phyloP scores from a whole-genome alignment of 2,113 vertebrate species.

The Channa maculata region DNA sequence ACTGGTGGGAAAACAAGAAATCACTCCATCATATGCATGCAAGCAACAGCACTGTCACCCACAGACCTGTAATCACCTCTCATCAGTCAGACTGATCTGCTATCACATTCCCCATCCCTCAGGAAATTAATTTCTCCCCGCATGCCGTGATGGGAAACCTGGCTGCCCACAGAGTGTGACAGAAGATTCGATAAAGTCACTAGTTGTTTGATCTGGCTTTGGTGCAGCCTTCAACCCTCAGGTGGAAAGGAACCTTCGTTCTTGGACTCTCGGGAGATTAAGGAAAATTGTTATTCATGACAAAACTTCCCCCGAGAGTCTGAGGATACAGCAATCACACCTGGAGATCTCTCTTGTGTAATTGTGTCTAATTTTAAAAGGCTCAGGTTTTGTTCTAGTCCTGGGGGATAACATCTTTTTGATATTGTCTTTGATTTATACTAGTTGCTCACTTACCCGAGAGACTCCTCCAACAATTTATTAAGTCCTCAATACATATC shows the following conservation, averaged over 20 bases:
- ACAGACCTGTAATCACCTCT: background rate
- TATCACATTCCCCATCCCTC: slow-evolving; percentile 1
- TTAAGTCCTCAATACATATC: slow-evolving; percentile 28
- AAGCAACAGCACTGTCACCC: slow-evolving; percentile 5
- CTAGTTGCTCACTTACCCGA: slow-evolving; percentile 62
- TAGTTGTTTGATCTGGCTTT: slow-evolving; percentile 27
- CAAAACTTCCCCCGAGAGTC: slow-evolving; percentile 25
- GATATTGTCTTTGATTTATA: background rate
- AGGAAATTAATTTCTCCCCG: background rate
- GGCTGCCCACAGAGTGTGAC: slow-evolving; percentile 32
- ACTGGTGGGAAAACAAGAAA: background rate
- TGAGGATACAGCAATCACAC: slow-evolving; percentile 3
- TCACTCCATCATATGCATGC: slow-evolving; percentile 5
- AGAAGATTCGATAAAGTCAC: slow-evolving; percentile 39
- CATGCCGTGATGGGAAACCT: slow-evolving; percentile 8
- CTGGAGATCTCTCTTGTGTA: background rate
- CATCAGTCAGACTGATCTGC: slow-evolving; percentile 22
- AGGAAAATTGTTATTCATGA: slow-evolving; percentile 1
- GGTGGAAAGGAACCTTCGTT: slow-evolving; percentile 5
- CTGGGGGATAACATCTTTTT: background rate
- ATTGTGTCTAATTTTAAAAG: slow-evolving; percentile 12
- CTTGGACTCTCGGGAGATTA: slow-evolving; percentile 5
- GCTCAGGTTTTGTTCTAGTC: background rate
- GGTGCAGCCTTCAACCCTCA: slow-evolving; percentile 37
- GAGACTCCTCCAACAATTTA: slow-evolving; percentile 40